These are phyloP conservation scores for Drosophila leonis DNA, from an alignment of 2,888 invertebrate species.

Conservation along the genomic window DNA sequence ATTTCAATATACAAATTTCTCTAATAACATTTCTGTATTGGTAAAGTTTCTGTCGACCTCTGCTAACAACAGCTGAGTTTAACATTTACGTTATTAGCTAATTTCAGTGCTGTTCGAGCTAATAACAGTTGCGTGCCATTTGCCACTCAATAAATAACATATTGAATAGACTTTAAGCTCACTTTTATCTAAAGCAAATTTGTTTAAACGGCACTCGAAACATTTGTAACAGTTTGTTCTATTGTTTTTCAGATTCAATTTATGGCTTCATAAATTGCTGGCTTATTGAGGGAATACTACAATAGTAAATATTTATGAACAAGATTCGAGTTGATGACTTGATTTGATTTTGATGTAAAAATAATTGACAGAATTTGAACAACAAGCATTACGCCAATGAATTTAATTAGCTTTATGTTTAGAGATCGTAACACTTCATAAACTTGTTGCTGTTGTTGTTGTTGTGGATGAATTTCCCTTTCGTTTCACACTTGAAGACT, in stretches of 20 bases:
- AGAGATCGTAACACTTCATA: constrained; percentile 36
- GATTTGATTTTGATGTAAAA: constrained; percentile 43
- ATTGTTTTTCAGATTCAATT: constrained; percentile 13
- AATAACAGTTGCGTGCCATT: constrained; percentile 11
- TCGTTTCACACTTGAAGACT: constrained; percentile 49
- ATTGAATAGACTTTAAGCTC: background rate
- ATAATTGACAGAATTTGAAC: constrained; percentile 28
- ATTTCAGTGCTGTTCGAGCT: background rate
- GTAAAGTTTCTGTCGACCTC: background rate
- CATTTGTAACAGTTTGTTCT: constrained; percentile 2
- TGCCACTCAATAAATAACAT: background rate
- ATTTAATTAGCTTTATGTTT: constrained; percentile 16
- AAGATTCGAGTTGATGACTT: constrained; percentile 15
- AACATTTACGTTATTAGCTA: background rate
- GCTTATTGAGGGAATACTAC: background rate
- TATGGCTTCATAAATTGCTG: constrained; percentile 26
- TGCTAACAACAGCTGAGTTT: background rate
- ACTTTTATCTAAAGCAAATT: constrained; percentile 17
- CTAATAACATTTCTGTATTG: background rate
- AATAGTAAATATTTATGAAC: constrained; percentile 19
- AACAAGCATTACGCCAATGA: background rate
- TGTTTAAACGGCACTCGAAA: constrained; percentile 16
- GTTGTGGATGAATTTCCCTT: constrained; percentile 54
- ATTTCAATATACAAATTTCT: background rate
- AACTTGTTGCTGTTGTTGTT: constrained; percentile 15